Evolutionary conservation across 2,888 invertebrate species (phyloP).

Genomic region (Pollenia griseotomentosa): DNA sequence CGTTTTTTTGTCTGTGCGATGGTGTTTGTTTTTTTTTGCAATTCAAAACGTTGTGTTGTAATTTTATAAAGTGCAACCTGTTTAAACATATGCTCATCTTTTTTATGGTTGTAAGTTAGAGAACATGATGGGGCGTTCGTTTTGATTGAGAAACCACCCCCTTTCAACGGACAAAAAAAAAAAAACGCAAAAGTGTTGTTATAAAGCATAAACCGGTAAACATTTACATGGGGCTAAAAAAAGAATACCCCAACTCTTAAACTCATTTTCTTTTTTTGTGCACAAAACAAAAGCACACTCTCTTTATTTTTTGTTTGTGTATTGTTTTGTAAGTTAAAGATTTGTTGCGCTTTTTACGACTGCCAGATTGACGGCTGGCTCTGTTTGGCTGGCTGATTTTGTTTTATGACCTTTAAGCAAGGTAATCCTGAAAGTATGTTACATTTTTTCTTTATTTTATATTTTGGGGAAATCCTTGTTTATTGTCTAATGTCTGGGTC

Average conservation of each 20-base stretch:
- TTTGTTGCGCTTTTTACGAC: conserved; percentile 73
- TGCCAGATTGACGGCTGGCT: background rate
- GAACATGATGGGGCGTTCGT: conserved; percentile 18
- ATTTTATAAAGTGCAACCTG: conserved; percentile 73
- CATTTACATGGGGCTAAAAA: conserved; percentile 59
- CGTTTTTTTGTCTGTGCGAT: background rate
- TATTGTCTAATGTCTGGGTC: conserved; percentile 51
- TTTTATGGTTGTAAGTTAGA: background rate
- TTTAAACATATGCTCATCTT: conserved; percentile 72
- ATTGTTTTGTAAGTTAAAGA: conserved; percentile 23
- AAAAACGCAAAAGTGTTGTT: background rate
- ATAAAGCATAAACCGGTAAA: conserved; percentile 46
- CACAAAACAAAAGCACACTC: background rate
- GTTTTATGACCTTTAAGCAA: conserved; percentile 50
- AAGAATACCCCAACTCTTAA: background rate
- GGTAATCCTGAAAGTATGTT: conserved; percentile 52
- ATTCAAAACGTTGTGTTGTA: conserved; percentile 56
- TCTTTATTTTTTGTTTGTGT: background rate
- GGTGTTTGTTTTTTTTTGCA: background rate
- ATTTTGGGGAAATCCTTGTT: conserved; percentile 69
- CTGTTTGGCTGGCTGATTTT: conserved; percentile 40
- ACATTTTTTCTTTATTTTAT: conserved; percentile 12
- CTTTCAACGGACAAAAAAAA: background rate
- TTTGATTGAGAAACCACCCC: conserved; percentile 41
- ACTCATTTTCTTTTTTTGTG: background rate